These are phyloP conservation scores for human DNA, from an alignment of 2,113 vertebrate genomes.

Conservation along the genomic window GRCh38 chr1:3490501-3491000, in stretches of 20 bases:
- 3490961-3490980: slow-evolving; percentile 13
- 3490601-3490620: neutral
- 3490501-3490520: neutral
- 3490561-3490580: neutral
- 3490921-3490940: fast-evolving
- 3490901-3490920: slow-evolving; percentile 41
- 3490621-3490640: fast-evolving
- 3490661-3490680: fast-evolving
- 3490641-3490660: neutral
- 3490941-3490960: slow-evolving; percentile 37
- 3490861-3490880: neutral
- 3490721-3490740: no score
- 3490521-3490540: neutral
- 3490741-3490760: neutral
- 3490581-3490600: slow-evolving; percentile 53
- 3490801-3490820: fast-evolving
- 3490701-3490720: fast-evolving
- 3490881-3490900: neutral
- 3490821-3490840: fast-evolving
- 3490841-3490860: neutral
- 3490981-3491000: neutral
- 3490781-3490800: neutral
- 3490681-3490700: neutral
- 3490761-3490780: neutral
- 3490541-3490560: fast-evolving